Percentiles rank a stretch among this genome's conserved stretches.
phyloP scores from a whole-genome alignment of 1,140 invertebrate genomes.

The Hesperophylax magnus region DNA sequence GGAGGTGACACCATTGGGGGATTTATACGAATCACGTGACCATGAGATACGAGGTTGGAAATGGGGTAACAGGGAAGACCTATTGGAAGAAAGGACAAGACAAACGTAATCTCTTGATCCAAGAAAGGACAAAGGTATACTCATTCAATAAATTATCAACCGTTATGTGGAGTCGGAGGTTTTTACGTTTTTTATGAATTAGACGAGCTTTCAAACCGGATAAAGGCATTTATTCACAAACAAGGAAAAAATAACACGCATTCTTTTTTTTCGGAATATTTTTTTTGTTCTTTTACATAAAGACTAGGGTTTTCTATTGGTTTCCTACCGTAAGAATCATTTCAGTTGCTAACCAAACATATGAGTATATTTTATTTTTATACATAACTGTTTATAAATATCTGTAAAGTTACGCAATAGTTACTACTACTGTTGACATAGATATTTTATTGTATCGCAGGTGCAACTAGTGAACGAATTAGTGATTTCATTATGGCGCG shows the following conservation, averaged over 20 bases:
- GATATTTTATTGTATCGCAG: no score
- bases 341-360: no score
- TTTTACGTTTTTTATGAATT: neutral
- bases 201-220: neutral
- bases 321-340: no score
- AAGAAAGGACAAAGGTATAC: neutral
- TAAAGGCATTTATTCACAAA: neutral
- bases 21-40: constrained; percentile 17
- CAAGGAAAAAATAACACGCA: neutral
- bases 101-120: constrained; percentile 12
- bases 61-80: neutral
- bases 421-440: no score
- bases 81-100: neutral
- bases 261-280: neutral
- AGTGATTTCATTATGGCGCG: no score
- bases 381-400: no score
- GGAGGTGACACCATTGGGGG: neutral
- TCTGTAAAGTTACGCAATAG: no score
- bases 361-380: no score
- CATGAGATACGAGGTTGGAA: neutral
- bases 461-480: no score
- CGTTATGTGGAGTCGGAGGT: neutral
- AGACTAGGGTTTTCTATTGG: no score
- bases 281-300: neutral
- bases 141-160: constrained; percentile 1